Evolutionary conservation across 2,888 invertebrate genomes (phyloP), one percentile per base, ranked within the genome.

Genomic region (Cecidostiba fungosa): DNA sequence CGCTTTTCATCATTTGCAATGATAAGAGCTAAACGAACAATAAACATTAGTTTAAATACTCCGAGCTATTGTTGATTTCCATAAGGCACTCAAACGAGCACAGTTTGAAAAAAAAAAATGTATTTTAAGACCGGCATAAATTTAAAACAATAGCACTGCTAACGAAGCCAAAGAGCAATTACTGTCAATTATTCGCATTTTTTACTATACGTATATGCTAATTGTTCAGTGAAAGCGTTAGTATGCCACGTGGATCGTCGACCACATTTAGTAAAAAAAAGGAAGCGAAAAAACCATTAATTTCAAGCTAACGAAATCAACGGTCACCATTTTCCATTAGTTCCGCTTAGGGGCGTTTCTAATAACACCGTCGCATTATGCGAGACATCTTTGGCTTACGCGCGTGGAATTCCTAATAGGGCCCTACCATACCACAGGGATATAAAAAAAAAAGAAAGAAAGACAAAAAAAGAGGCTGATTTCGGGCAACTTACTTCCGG

Each of bases 401-500:
- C 32, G 12, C 16, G 43, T 1, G 69, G 78, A 78, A 78, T 78
- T 47, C 77, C 16, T 32, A 50, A 78, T 69, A 69, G 3, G 10
- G 14, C 23, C n/a, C n/a, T 0, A 43, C 12, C 10, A 23, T 23
- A 4, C 62, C 10, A 10, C 23, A 6, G 1, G 12, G n/a, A n/a
- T n/a, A 62, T 2, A 26, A 62, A 23, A 3, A 62, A 10, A 26
- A 23, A 26, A 14, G 62, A n/a, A n/a, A n/a, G n/a, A n/a, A 50
- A 76, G 16, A 70, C 23, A 16, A 14, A 29, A 1, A 19, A 50
- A 54, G 36, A 29, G 29, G 36, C 73, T 54, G 23, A 12, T 78
- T 70, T 62, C 26, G 14, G 36, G n/a, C 26, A 47, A 79, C 86
- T 10, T 93, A 97, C 97, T 95, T 96, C 94, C 81, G 95, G 94